A percentile compares a stretch with the other conserved stretches of the same genome.
Conservation (phyloP, 2,797 vertebrate genomes). For the Enteromius anoplus region DNA sequence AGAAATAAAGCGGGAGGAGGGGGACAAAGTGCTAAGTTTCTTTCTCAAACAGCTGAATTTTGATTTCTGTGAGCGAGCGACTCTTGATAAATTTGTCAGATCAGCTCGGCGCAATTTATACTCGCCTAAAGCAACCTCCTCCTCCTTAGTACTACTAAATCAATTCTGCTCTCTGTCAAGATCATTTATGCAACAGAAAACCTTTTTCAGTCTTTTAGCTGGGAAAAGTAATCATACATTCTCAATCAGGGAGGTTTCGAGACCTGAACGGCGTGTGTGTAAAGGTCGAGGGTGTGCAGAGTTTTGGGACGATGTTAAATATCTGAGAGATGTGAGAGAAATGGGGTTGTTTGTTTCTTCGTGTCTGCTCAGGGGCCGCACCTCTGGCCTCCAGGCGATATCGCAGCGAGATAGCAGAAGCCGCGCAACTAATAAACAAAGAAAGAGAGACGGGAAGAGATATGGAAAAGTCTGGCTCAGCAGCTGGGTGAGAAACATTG, state of each 20-base stretch:
- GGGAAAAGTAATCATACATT: not conserved
- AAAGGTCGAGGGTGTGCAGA: constrained; percentile 66
- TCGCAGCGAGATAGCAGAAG: constrained; percentile 49
- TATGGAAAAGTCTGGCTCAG: constrained; percentile 20
- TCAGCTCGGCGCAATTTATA: constrained; percentile 73
- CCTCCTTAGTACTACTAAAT: constrained; percentile 71
- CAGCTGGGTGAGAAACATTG: constrained; percentile 35
- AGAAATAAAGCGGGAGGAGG: constrained; percentile 17
- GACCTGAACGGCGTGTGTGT: constrained; percentile 68
- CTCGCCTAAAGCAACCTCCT: constrained; percentile 66
- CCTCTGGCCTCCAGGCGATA: constrained; percentile 56
- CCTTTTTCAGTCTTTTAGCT: not conserved
- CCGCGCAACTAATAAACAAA: constrained; percentile 39
- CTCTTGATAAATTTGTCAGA: constrained; percentile 75
- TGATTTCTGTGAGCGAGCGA: constrained; percentile 70
- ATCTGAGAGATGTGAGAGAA: constrained; percentile 69
- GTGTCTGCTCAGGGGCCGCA: constrained; percentile 65
- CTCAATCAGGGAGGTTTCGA: not conserved
- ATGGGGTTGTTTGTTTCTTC: constrained; percentile 71
- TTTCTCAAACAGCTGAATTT: constrained; percentile 70
- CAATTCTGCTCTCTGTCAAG: constrained; percentile 57
- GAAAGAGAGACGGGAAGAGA: not conserved
- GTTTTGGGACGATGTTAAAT: constrained; percentile 59
- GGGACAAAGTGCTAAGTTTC: constrained; percentile 62
- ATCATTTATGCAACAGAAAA: constrained; percentile 53